A percentile compares a stretch with the other conserved stretches of the same genome.
Evolutionary conservation across 2,797 vertebrate species (phyloP).

Genomic region (Acomys russatus): DNA sequence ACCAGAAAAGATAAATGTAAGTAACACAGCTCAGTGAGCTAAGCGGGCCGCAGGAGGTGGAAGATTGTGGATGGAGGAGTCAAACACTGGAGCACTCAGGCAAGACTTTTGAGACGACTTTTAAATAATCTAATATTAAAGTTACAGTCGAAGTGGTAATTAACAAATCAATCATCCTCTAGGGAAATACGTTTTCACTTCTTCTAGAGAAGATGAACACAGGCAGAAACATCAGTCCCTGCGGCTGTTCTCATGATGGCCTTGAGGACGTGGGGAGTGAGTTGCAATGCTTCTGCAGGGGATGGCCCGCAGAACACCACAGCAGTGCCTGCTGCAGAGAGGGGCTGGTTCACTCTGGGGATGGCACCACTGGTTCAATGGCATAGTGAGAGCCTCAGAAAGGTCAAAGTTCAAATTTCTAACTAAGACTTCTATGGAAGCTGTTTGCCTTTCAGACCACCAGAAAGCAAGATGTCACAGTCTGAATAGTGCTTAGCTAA

Average conservation of each 20-base stretch:
- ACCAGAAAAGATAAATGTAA: background rate
- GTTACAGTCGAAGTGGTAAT: background rate
- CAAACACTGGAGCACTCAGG: background rate
- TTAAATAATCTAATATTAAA: conserved; percentile 31
- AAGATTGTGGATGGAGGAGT: background rate
- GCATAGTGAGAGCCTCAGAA: background rate
- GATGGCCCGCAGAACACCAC: background rate
- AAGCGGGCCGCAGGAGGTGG: background rate
- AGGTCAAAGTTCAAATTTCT: background rate
- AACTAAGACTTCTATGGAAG: background rate
- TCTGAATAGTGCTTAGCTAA: background rate
- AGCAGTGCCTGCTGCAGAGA: background rate
- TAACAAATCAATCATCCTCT: conserved; percentile 21
- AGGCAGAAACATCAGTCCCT: background rate
- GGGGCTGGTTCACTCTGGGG: background rate
- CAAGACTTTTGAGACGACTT: background rate
- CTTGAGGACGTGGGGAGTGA: too few relatives aligned
- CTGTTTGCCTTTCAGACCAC: background rate
- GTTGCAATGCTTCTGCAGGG: background rate
- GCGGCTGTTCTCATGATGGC: background rate
- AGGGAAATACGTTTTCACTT: background rate
- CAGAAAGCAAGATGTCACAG: background rate
- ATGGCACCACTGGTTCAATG: background rate
- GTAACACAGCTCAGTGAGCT: background rate
- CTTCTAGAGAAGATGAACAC: background rate